Evolutionary conservation across 2,888 invertebrate genomes (phyloP), one percentile per base, ranked within the genome.

Genomic region (Chrysina gloriosa): DNA sequence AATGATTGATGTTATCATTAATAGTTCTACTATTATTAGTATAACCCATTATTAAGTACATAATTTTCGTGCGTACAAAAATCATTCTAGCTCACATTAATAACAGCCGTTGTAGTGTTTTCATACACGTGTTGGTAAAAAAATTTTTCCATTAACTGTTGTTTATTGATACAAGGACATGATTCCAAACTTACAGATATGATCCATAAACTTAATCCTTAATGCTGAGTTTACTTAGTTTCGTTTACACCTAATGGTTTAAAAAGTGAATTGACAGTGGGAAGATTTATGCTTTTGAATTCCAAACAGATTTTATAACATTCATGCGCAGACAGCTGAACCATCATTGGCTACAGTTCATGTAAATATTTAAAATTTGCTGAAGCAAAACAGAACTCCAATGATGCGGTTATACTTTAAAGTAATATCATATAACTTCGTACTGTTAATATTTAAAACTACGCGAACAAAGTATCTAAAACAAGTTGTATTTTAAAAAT

Each of bases 341-440:
- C 19, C 25, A 42, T 61, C 27, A 61, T 42, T 25, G 21, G 39
- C n/a, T 42, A 23, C 16, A 21, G 16, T 14, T 11, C 9, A 4
- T 6, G 42, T 61, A 61, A 61, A 61, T 61, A 61, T 61, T 61
- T 61, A 16, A 25, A 61, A 16, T 42, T 61, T 16, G 11, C 19
- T 19, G 19, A 61, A 6, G 27, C 14, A 36, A 61, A 29, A 16
- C 58, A 61, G 42, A 19, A 9, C 14, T 3, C 21, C 9, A 19
- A 6, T 16, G 9, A 19, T 45, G 21, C 45, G 21, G 19, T 21
- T 45, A 45, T 19, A 21, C 45, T 2, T 19, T 7, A 6, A 45
- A 16, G 16, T 45, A 45, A 19, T 45, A 21, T 19, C 45, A 1
- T 21, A 21, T 6, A 16, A 45, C 7, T n/a, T 31, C 1, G n/a